A percentile compares a stretch with the other conserved stretches of the same genome.
Conservation (phyloP, 1,140 invertebrate genomes). For the Probaryconus sp. region DNA sequence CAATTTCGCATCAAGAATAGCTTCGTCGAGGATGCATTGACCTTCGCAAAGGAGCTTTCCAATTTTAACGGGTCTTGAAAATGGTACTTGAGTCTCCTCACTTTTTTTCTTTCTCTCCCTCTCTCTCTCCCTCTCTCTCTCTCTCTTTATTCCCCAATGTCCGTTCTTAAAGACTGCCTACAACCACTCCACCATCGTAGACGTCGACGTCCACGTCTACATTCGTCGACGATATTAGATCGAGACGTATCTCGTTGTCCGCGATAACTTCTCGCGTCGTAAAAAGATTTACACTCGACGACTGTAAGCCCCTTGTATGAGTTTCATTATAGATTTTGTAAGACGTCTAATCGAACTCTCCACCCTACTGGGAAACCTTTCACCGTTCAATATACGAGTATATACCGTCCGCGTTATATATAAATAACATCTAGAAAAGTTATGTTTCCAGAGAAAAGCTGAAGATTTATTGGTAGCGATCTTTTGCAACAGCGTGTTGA, state of each 20-base stretch:
- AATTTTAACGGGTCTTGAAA: conserved; percentile 74
- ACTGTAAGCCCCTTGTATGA: conserved; percentile 49
- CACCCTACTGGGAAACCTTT: conserved; percentile 29
- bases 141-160: too few species aligned
- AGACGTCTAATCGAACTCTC: conserved; percentile 44
- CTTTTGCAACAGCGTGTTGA: conserved; percentile 16
- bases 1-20: conserved; percentile 79
- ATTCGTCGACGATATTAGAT: conserved; percentile 69
- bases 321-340: conserved; percentile 53
- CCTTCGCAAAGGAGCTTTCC: conserved; percentile 74
- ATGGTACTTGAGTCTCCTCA: conserved; percentile 57
- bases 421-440: too few species aligned
- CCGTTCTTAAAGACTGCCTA: conserved; percentile 50
- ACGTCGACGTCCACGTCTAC: conserved; percentile 24
- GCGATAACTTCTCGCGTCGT: conserved; percentile 25
- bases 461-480: conserved; percentile 29
- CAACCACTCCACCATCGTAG: conserved; percentile 30
- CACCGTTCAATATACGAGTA: conserved; percentile 9
- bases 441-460: neutral
- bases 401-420: too few species aligned
- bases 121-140: too few species aligned
- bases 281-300: conserved; percentile 43
- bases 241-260: conserved; percentile 64
- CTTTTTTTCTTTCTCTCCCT: too few species aligned
- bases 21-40: conserved; percentile 77